Evolutionary conservation across 2,888 invertebrate genomes (phyloP).

Genomic region (Dicroscelio sp.): DNA sequence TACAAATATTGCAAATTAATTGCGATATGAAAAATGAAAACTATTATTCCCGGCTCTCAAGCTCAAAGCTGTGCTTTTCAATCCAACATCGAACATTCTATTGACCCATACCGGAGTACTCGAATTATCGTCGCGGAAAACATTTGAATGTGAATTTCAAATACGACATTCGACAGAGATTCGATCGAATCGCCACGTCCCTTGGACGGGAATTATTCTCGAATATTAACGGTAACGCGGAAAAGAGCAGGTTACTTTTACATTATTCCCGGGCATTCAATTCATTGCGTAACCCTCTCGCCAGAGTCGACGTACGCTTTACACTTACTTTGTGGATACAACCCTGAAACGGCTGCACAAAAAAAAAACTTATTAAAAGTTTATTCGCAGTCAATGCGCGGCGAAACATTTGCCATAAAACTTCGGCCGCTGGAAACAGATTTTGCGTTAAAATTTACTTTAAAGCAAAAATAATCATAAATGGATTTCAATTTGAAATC

Average conservation of each 20-base stretch:
- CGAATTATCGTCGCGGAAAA: slow-evolving; percentile 36
- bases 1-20: too few relatives aligned
- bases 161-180: slow-evolving; percentile 25
- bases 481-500: too few relatives aligned
- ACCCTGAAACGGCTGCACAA: slow-evolving; percentile 32
- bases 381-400: slow-evolving; percentile 38
- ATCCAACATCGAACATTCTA: slow-evolving; percentile 26
- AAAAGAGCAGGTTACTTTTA: slow-evolving; percentile 38
- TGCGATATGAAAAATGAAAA: too few relatives aligned
- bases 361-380: slow-evolving; percentile 45
- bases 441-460: slow-evolving; percentile 26
- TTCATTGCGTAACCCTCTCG: slow-evolving; percentile 49
- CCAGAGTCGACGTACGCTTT: not conserved
- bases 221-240: slow-evolving; percentile 30
- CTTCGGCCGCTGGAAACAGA: not conserved
- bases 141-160: slow-evolving; percentile 52
- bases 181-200: slow-evolving; percentile 22
- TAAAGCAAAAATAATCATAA: too few relatives aligned
- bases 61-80: not conserved
- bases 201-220: slow-evolving; percentile 23
- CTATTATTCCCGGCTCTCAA: too few relatives aligned
- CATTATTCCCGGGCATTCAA: slow-evolving; percentile 43
- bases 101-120: slow-evolving; percentile 7
- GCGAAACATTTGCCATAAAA: slow-evolving; percentile 32
- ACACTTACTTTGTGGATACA: slow-evolving; percentile 43